A percentile compares a stretch with the other conserved stretches of the same genome.
These are phyloP conservation scores for Luperina nickerlii DNA, from an alignment of 2,888 invertebrate species.

Conservation along the genomic window DNA sequence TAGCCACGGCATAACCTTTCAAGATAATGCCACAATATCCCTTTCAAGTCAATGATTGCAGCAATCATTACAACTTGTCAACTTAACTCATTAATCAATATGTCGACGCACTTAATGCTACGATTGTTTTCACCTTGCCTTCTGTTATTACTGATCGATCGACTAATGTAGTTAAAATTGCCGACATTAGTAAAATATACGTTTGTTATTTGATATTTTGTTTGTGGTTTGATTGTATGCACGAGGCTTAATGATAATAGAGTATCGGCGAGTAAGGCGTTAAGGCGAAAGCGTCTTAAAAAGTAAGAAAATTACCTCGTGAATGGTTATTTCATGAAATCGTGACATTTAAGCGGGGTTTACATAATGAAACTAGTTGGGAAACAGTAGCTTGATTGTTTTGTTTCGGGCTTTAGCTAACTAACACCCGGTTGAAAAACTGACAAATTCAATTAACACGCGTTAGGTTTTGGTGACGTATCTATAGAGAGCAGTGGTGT, in stretches of 20 bases:
- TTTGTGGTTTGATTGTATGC: conserved; percentile 5
- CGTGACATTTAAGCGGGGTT: neutral
- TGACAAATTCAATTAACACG: too few species aligned
- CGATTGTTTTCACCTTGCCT: conserved; percentile 51
- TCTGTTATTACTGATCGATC: conserved; percentile 38
- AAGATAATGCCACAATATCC: conserved; percentile 15
- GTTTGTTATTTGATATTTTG: conserved; percentile 25
- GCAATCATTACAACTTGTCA: conserved; percentile 49
- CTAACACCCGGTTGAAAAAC: too few species aligned
- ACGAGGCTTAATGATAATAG: neutral
- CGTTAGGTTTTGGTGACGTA: too few species aligned
- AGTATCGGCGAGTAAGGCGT: neutral
- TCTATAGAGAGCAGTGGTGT: too few species aligned
- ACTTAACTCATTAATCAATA: conserved; percentile 55
- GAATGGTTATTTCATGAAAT: neutral
- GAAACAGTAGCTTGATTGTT: too few species aligned
- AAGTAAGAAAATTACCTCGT: neutral
- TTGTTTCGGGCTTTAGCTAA: too few species aligned
- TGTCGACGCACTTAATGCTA: conserved; percentile 43
- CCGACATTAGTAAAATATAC: conserved; percentile 41
- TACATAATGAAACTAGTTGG: neutral
- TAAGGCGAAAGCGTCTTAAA: neutral
- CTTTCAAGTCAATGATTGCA: conserved; percentile 10
- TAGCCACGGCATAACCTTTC: neutral
- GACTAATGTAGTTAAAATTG: conserved; percentile 58